phyloP scores from a whole-genome alignment of 2,797 vertebrate species.

The Champsocephalus esox region DNA sequence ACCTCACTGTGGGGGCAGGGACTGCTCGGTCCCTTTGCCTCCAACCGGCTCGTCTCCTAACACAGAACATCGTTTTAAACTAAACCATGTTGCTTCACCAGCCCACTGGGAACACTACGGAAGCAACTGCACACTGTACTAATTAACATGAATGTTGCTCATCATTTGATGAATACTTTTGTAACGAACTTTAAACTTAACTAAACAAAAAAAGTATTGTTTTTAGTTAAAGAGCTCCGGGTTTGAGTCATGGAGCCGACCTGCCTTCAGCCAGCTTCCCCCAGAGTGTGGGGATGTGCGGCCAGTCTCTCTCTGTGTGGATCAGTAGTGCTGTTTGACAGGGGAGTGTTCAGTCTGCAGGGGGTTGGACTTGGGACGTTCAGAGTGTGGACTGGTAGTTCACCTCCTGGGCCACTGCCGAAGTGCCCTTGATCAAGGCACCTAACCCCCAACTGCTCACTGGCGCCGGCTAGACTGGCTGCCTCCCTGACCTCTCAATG shows the following conservation, averaged over 20 bases:
- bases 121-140: neutral
- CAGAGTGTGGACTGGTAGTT: no score
- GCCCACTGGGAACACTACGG: neutral
- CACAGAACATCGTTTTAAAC: neutral
- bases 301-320: constrained; percentile 6
- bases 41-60: neutral
- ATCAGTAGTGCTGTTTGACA: no score
- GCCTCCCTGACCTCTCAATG: no score
- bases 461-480: no score
- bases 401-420: no score
- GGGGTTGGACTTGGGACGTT: no score
- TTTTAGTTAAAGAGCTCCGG: neutral
- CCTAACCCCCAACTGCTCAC: no score
- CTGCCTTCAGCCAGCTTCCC: constrained; percentile 9
- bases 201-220: neutral
- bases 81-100: neutral
- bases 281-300: neutral
- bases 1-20: constrained; percentile 3
- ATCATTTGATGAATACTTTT: neutral
- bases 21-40: neutral
- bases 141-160: neutral
- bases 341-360: no score
- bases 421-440: no score
- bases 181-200: neutral
- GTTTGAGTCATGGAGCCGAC: constrained; percentile 25